Base-by-base conservation (phyloP, 1,140 invertebrate genomes). In the Drosophila serrata region DNA sequence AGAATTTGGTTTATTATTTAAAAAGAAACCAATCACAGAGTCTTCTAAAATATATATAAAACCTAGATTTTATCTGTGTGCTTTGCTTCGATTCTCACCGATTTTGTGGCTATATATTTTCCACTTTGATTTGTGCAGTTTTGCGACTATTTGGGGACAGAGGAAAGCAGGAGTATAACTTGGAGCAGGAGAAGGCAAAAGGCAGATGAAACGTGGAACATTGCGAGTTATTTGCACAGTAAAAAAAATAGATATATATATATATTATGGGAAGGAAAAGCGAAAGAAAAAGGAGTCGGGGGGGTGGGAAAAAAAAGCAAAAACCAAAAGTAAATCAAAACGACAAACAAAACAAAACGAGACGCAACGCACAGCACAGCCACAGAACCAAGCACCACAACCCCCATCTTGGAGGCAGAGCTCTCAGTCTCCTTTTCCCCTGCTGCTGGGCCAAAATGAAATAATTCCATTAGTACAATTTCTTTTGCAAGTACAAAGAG, bases 381-480 rank as follows among this genome's bases (percentile, higher is more conserved):
- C 39, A n/a, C 7, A 27, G 43, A 4, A 5, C 17, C 15, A 13
- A 48, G 35, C 35, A 19, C 53, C 37, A n/a, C 35, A 57, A 27
- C 24, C 64, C 60, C 62, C 19, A 17, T 12, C 40, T 13, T 40
- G 22, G n/a, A n/a, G 35, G n/a, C 13, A 9, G 17, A n/a, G 17
- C 1, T 15, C 43, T 13, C 46, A 29, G 19, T 64, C 69, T 57
- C 53, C 12, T 3, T 33, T 40, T 33, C 9, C 24, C n/a, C 37
- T 53, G 15, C 63, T 46, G 43, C 33, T 39, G 46, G 53, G 75
- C 81, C 74, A 75, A 69, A 80, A 92, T 86, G 68, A 92, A 82
- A 92, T 92, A 92, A 92, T 92, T 92, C 91, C 91, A 92, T 92
- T 92, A 92, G 91, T 91, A 85, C 86, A 91, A 92, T 92, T 92